Conservation (phyloP, 2,888 invertebrate genomes). For the Cheilosia vulpina region DNA sequence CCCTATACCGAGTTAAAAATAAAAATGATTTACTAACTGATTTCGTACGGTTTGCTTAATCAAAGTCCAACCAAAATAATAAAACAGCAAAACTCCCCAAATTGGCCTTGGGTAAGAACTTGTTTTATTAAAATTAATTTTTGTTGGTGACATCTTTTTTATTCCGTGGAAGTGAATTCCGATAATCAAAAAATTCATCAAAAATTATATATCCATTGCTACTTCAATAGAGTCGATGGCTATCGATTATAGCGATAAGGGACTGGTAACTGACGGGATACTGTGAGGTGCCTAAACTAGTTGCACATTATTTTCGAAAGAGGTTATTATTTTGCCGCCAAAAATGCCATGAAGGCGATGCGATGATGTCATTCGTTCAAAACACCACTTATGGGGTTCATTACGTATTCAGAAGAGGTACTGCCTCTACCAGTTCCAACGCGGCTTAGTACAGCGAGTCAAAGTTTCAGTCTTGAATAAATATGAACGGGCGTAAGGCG, state of each 20-base stretch:
- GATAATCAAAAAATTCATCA: no score
- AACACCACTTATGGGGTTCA: background rate
- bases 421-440: background rate
- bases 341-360: background rate
- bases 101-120: conserved; percentile 11
- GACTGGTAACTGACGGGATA: no score
- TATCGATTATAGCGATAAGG: no score
- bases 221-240: no score
- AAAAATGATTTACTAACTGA: background rate
- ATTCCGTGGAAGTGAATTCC: no score
- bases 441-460: background rate
- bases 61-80: background rate
- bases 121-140: conserved; percentile 18
- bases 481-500: background rate
- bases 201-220: no score
- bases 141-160: conserved; percentile 16
- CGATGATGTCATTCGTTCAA: conserved; percentile 14
- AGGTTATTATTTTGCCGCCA: background rate
- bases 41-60: background rate
- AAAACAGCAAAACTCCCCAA: background rate
- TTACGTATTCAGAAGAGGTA: conserved; percentile 1
- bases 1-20: conserved; percentile 7
- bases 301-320: background rate
- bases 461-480: background rate
- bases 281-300: no score